These are phyloP conservation scores for Pogona vitticeps DNA, from an alignment of 2,113 vertebrate genomes.

Conservation along the genomic window DNA sequence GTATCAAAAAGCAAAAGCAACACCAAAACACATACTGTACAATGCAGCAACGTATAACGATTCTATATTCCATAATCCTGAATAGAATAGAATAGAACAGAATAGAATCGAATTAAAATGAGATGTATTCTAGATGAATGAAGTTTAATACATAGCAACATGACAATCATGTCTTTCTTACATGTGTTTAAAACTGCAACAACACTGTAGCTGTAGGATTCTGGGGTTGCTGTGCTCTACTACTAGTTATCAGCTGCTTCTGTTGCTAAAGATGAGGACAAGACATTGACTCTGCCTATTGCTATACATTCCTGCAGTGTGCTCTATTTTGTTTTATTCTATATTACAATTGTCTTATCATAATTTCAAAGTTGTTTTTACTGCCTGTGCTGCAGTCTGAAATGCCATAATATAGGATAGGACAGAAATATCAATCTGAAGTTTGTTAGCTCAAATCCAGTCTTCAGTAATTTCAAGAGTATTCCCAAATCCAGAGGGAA, in stretches of 20 bases:
- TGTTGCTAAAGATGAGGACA: background rate
- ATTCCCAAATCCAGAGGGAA: no score
- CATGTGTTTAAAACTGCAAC: background rate
- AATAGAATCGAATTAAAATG: slow-evolving; percentile 59
- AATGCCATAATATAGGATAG: no score
- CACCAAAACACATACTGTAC: slow-evolving; percentile 11
- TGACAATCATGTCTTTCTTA: background rate
- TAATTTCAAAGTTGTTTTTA: no score
- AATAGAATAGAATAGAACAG: no score
- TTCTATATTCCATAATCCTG: slow-evolving; percentile 40
- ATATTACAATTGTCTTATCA: no score
- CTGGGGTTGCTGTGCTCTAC: background rate
- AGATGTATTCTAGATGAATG: background rate
- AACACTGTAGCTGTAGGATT: background rate
- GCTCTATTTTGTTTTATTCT: background rate
- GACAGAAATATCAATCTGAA: no score
- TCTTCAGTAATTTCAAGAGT: no score
- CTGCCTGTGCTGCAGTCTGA: no score
- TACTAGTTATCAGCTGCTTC: background rate
- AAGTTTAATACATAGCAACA: background rate
- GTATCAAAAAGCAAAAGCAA: slow-evolving; percentile 37
- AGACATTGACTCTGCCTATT: background rate
- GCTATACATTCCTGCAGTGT: background rate
- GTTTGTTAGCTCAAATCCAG: no score
- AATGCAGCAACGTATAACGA: slow-evolving; percentile 33